Evolutionary conservation across 2,888 invertebrate species (phyloP), one percentile per base, ranked within the genome.

Genomic region (Xestobium rufovillosum): DNA sequence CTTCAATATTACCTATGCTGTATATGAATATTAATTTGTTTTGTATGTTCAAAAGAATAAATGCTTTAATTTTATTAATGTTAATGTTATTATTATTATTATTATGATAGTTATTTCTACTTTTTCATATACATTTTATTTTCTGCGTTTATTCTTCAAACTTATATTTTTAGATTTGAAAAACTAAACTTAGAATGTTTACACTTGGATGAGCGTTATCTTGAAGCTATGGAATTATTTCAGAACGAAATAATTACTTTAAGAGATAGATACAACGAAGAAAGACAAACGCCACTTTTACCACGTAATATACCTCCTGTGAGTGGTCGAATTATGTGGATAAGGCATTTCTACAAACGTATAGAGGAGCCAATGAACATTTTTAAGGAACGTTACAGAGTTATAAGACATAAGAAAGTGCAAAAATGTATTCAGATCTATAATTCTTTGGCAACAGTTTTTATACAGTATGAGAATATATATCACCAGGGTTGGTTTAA

Each of bases 401-500:
- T 78, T 1, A 68, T 79, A 44, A 60, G 61, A 1, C 75, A 80
- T 53, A 73, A 80, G 59, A 79, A 78, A 50, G 78, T 80, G 3
- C 83, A 83, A 57, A 74, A 78, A 35, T 79, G 80, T 33, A 80
- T 85, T 32, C 83, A 83, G 52, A 69, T 83, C 34, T 89, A 80
- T 57, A 90, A 90, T 56, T 80, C 82, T 2, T 70, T 90, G 63
- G 74, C 80, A 16, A 78, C 78, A 40, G 85, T 88, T 2, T 79
- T 90, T 43, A 73, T 84, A 10, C 85, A 88, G 56, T 90, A 82
- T 54, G 89, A 90, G 63, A 72, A 83, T 52, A 78, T 87, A 39
- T 84, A 86, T 60, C 87, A 90, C 54, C 73, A 75, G 47, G 83
- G 85, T 1, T 89, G 89, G 89, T 76, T 69, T 43, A 76, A 81